Evolutionary conservation across 2,888 invertebrate species (phyloP).

Genomic region (Acrobasis repandana): DNA sequence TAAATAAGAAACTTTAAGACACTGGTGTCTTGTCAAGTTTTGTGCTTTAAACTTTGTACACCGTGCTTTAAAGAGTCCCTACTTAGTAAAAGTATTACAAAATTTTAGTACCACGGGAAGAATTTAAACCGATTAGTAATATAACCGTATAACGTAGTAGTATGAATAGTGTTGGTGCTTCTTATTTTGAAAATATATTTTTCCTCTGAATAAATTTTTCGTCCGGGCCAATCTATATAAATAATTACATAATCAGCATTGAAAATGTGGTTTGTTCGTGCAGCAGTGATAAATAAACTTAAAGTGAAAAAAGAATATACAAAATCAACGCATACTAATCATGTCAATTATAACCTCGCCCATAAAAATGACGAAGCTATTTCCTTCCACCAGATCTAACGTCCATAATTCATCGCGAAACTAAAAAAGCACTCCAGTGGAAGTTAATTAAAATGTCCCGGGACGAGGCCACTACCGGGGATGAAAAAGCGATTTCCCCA

Average conservation of each 20-base stretch:
- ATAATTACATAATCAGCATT: no score
- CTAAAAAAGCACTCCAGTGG: slow-evolving; percentile 46
- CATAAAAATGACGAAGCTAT: slow-evolving; percentile 11
- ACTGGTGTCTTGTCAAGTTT: not conserved
- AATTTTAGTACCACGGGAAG: not conserved
- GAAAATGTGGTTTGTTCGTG: no score
- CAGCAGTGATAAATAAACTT: no score
- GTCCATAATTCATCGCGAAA: slow-evolving; percentile 66
- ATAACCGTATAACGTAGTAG: no score
- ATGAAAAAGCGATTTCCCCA: slow-evolving; percentile 80
- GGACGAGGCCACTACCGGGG: slow-evolving; percentile 70
- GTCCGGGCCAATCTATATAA: no score
- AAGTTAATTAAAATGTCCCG: slow-evolving; percentile 73
- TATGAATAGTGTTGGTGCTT: no score
- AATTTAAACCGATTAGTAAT: no score
- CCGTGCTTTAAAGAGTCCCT: not conserved
- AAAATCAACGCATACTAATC: not conserved
- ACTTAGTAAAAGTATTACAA: not conserved
- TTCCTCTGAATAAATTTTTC: no score
- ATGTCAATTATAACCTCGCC: not conserved
- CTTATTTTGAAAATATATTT: no score
- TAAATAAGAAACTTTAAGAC: slow-evolving; percentile 1
- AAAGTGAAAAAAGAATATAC: not conserved
- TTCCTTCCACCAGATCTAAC: slow-evolving; percentile 30
- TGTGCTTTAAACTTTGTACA: not conserved